Evolutionary conservation across 2,888 invertebrate species (phyloP).

Genomic region (Caenorhabditis drosophilae): DNA sequence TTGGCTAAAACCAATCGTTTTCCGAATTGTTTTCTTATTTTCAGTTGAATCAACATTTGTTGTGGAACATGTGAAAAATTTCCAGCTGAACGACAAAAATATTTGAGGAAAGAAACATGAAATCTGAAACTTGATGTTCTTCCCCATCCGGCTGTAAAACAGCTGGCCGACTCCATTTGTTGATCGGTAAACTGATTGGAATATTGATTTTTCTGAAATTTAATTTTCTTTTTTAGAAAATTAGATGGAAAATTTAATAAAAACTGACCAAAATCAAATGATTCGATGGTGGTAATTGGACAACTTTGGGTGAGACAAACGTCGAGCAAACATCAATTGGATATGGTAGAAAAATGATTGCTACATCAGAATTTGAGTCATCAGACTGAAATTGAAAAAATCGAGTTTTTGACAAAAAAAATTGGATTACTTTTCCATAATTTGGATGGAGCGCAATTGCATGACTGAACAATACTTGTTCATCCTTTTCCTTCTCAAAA

Average conservation of each 20-base stretch:
- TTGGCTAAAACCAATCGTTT: slow-evolving; percentile 15
- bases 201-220: neutral
- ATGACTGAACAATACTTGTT: slow-evolving; percentile 23
- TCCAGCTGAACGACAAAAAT: slow-evolving; percentile 4
- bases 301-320: slow-evolving; percentile 5
- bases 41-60: slow-evolving; percentile 26
- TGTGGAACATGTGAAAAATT: slow-evolving; percentile 6
- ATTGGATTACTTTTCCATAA: slow-evolving; percentile 3
- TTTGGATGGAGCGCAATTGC: slow-evolving; percentile 13
- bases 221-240: neutral
- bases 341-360: slow-evolving; percentile 22
- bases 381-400: slow-evolving; percentile 4
- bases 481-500: slow-evolving; percentile 11
- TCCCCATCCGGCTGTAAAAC: slow-evolving; percentile 32
- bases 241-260: neutral
- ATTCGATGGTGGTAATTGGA: slow-evolving; percentile 8
- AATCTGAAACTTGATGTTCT: neutral
- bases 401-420: neutral
- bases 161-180: slow-evolving; percentile 10
- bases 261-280: neutral
- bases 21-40: slow-evolving; percentile 1
- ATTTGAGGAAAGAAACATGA: neutral
- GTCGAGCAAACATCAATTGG: slow-evolving; percentile 9
- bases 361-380: slow-evolving; percentile 27
- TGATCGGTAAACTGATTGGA: slow-evolving; percentile 8